These are phyloP conservation scores for Bilobella aurantiaca DNA, from an alignment of 1,140 invertebrate genomes.

Conservation along the genomic window DNA sequence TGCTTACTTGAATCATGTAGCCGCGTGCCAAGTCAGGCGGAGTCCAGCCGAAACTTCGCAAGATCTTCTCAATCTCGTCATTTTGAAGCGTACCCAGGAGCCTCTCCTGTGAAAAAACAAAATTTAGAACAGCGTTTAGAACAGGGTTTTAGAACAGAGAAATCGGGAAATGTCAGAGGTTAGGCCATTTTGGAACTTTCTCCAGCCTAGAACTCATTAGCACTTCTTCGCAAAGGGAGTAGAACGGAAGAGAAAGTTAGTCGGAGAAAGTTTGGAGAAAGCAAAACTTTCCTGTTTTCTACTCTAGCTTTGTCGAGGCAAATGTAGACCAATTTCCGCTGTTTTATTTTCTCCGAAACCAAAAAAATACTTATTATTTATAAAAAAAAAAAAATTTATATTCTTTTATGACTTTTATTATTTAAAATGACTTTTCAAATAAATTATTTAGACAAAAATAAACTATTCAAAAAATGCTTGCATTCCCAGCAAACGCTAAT, in stretches of 20 bases:
- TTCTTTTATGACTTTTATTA: background rate
- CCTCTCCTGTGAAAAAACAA: conserved; percentile 53
- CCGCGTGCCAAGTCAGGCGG: conserved; percentile 73
- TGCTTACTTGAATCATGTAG: conserved; percentile 67
- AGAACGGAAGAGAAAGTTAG: background rate
- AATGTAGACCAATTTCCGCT: no score
- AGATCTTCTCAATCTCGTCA: conserved; percentile 66
- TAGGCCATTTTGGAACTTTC: background rate
- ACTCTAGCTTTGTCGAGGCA: no score
- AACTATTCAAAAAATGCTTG: no score
- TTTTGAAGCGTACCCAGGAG: conserved; percentile 66
- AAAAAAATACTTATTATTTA: no score
- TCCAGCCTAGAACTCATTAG: background rate
- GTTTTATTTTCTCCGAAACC: no score
- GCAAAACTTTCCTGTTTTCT: no score
- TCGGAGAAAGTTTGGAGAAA: background rate
- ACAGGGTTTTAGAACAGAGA: background rate
- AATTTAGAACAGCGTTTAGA: background rate
- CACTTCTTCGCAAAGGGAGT: background rate
- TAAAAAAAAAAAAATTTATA: background rate
- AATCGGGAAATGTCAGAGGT: no score
- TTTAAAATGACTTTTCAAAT: background rate
- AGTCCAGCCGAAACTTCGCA: conserved; percentile 74
- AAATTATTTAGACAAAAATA: no score
- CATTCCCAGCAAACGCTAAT: no score